phyloP scores from a whole-genome alignment of 2,113 vertebrate species.

The Jaculus jaculus region DNA sequence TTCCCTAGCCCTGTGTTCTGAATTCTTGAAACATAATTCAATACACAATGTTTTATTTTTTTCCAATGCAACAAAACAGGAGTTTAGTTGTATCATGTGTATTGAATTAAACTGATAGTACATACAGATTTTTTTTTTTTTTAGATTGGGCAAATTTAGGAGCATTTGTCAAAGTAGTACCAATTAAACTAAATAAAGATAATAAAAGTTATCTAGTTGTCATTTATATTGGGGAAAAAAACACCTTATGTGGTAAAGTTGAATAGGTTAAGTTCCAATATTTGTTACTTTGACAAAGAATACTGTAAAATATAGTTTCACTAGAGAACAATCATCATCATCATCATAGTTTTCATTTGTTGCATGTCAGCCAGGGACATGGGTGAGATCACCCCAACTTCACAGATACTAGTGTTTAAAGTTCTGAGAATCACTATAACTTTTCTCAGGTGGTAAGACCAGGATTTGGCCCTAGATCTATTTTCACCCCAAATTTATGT shows the following conservation, averaged over 20 bases:
- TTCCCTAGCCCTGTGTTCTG: background rate
- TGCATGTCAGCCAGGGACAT: background rate
- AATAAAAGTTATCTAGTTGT: background rate
- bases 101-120: conserved; percentile 27
- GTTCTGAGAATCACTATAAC: background rate
- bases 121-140: background rate
- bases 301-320: background rate
- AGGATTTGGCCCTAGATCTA: conserved; percentile 22
- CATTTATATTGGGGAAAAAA: background rate
- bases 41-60: background rate
- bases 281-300: background rate
- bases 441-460: background rate
- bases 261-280: background rate
- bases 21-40: conserved; percentile 19
- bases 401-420: background rate
- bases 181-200: background rate
- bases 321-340: background rate
- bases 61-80: background rate
- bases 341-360: background rate
- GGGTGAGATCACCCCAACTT: background rate
- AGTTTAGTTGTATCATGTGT: background rate
- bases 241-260: background rate
- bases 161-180: background rate
- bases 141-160: conserved; percentile 4
- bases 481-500: background rate